Evolutionary conservation across 2,113 vertebrate species (phyloP).

Genomic region (Rhinoptilus africanus): DNA sequence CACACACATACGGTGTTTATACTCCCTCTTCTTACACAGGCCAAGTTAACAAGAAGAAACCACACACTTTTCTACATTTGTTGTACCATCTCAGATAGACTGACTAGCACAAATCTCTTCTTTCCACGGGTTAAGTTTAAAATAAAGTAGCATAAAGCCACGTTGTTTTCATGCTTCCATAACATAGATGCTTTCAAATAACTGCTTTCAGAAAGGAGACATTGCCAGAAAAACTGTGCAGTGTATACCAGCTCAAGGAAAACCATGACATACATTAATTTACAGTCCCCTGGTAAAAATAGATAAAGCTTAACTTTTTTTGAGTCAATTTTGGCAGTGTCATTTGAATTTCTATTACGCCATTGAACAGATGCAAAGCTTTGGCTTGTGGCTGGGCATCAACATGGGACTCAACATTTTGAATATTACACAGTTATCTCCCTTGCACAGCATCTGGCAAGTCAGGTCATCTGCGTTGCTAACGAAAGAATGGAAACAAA

Average conservation of each 20-base stretch:
- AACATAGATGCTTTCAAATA: background rate
- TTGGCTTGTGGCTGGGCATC: slow-evolving; percentile 1
- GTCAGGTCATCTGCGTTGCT: background rate
- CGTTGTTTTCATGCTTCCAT: background rate
- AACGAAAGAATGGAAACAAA: background rate
- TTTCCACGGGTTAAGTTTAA: background rate
- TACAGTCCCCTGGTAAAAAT: background rate
- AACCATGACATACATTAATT: background rate
- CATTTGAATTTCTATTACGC: slow-evolving; percentile 22
- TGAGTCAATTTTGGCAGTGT: background rate
- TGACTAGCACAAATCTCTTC: background rate
- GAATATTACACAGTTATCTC: slow-evolving; percentile 14
- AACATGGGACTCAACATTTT: background rate
- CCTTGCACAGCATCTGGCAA: slow-evolving; percentile 13
- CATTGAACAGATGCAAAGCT: slow-evolving; percentile 39
- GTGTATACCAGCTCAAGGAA: background rate
- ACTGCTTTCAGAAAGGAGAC: background rate
- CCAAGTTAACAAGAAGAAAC: background rate
- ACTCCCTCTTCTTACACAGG: background rate
- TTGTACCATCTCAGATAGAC: background rate
- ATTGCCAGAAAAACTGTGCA: background rate
- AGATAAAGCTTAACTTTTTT: background rate
- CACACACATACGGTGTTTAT: background rate
- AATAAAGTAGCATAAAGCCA: background rate
- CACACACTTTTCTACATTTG: background rate